Conservation (phyloP, 2,113 vertebrate species). For the Cynoglossus semilaevis region DNA sequence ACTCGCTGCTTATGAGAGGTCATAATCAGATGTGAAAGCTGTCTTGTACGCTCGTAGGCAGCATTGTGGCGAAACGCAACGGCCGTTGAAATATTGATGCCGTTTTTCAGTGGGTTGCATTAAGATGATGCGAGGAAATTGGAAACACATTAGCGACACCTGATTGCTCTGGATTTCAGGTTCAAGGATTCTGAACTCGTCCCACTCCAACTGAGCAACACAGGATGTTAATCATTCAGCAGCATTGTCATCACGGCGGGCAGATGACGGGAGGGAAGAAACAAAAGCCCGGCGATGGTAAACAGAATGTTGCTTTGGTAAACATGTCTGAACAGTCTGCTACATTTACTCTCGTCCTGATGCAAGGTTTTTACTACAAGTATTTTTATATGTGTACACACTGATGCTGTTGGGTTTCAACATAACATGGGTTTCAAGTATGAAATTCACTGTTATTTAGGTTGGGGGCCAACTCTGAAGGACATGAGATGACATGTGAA, state of each 20-base stretch:
- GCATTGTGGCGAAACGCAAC: constrained; percentile 55
- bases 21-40: constrained; percentile 77
- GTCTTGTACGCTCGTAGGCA: constrained; percentile 72
- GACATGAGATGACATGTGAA: no score
- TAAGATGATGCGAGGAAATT: constrained; percentile 56
- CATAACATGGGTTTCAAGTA: no score
- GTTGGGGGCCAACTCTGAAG: no score
- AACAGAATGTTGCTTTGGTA: constrained; percentile 31
- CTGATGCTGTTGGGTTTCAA: no score
- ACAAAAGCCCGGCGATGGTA: constrained; percentile 30
- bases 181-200: constrained; percentile 61
- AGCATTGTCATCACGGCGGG: constrained; percentile 49
- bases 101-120: constrained; percentile 57
- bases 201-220: constrained; percentile 43
- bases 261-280: constrained; percentile 35
- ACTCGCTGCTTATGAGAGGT: constrained; percentile 66
- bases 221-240: constrained; percentile 67
- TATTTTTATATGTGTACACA: no score
- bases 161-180: constrained; percentile 70
- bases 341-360: neutral
- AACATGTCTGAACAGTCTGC: constrained; percentile 31
- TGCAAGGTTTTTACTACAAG: no score
- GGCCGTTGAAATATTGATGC: constrained; percentile 66
- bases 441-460: no score
- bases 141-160: constrained; percentile 75